Percentiles rank a stretch among this genome's conserved stretches.
phyloP scores from a whole-genome alignment of 2,113 vertebrate genomes.

The Oncorhynchus gorbuscha region DNA sequence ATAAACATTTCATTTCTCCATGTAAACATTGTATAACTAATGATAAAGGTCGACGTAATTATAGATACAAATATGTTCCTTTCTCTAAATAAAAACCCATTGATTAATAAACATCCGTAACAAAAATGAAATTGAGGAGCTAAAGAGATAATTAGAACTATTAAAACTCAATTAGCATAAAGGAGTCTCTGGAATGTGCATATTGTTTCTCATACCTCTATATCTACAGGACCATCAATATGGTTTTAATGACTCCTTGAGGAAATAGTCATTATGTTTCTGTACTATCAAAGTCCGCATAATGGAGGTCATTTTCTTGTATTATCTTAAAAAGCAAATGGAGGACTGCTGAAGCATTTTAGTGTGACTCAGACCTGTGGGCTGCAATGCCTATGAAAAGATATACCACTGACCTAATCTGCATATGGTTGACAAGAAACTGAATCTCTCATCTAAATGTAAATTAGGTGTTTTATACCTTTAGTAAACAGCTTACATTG shows the following conservation, averaged over 20 bases:
- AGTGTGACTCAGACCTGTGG: conserved; percentile 54
- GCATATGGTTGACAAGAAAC: conserved; percentile 67
- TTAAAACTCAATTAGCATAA: conserved; percentile 58
- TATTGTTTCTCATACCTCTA: conserved; percentile 36
- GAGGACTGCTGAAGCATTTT: background rate
- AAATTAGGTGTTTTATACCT: conserved; percentile 75
- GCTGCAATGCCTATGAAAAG: conserved; percentile 61
- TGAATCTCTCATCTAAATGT: conserved; percentile 79
- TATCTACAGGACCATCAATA: conserved; percentile 42
- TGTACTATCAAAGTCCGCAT: conserved; percentile 42
- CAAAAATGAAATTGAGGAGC: conserved; percentile 43
- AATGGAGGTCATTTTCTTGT: conserved; percentile 47
- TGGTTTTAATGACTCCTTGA: conserved; percentile 45
- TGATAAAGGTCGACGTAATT: too few relatives aligned
- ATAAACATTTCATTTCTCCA: too few relatives aligned
- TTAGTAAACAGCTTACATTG: conserved; percentile 74
- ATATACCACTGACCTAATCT: conserved; percentile 67
- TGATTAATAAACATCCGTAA: conserved; percentile 27
- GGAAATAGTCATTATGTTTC: conserved; percentile 51
- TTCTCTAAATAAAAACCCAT: background rate
- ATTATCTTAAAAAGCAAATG: conserved; percentile 22
- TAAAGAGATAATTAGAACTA: conserved; percentile 55
- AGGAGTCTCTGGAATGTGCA: conserved; percentile 42
- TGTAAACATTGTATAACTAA: too few relatives aligned
- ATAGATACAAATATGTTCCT: background rate